These are phyloP conservation scores for Menidia beryllina DNA, from an alignment of 2,113 vertebrate species.

Conservation along the genomic window DNA sequence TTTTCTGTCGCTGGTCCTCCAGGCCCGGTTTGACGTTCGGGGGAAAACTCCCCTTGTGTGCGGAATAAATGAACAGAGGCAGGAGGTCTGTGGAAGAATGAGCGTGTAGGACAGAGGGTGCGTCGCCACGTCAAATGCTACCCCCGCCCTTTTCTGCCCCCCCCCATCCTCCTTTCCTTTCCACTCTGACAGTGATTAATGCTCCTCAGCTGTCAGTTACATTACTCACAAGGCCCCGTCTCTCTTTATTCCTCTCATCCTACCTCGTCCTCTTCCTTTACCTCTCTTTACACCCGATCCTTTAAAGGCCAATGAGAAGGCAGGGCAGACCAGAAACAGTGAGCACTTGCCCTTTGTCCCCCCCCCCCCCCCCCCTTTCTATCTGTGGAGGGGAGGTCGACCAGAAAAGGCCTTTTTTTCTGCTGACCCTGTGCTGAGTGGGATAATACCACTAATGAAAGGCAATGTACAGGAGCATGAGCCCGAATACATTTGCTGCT, in stretches of 20 bases:
- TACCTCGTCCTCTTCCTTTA: constrained; percentile 15
- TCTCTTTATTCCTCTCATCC: constrained; percentile 14
- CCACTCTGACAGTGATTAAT: constrained; percentile 83
- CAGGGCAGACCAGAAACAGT: constrained; percentile 20
- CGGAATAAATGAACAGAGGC: constrained; percentile 50
- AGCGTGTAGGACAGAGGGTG: constrained; percentile 23
- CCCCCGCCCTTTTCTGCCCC: constrained; percentile 36
- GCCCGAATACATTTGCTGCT: constrained; percentile 66
- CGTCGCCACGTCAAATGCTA: constrained; percentile 54
- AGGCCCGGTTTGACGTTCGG: constrained; percentile 24
- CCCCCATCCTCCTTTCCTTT: constrained; percentile 60
- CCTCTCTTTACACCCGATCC: not conserved
- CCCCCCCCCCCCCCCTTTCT: not conserved
- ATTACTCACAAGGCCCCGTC: constrained; percentile 65
- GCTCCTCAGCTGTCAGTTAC: constrained; percentile 81
- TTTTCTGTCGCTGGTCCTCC: constrained; percentile 26
- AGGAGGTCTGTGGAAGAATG: constrained; percentile 54
- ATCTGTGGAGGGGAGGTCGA: not conserved
- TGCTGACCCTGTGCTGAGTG: constrained; percentile 53
- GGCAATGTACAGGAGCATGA: constrained; percentile 60
- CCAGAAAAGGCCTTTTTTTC: constrained; percentile 59
- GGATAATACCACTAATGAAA: constrained; percentile 78
- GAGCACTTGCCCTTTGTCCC: not conserved
- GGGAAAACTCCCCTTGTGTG: constrained; percentile 25
- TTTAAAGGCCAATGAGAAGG: constrained; percentile 8